Evolutionary conservation across 2,888 invertebrate species (phyloP), one percentile per base, ranked within the genome.

Genomic region (Folsomia candida): DNA sequence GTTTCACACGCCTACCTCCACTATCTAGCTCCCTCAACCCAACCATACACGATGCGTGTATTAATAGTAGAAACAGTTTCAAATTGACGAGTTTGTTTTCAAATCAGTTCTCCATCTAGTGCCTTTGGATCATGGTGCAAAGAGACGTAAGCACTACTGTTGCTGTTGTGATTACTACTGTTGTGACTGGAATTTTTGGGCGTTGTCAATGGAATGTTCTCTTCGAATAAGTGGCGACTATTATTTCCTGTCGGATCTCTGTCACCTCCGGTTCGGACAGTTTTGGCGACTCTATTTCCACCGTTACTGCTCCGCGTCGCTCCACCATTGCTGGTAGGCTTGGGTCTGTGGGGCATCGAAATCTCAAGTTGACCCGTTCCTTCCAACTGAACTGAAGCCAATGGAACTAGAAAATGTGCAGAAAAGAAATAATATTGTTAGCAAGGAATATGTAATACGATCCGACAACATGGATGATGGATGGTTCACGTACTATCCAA

Each of bases 381-480:
- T 74, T 89, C 89, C 80, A 91, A 86, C 81, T 90, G 89, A 64
- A 93, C 89, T 72, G 91, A 89, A 59, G 89, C 87, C 69, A 88
- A 85, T 63, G 90, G 92, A 74, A 88, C 75, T 72, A 51, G 51
- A 20, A 22, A 63, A 18, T 11, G 11, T 11, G 47, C 9, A 47
- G 47, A 11, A 47, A 18, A 47, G 22, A 22, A 58, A 58, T 58
- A 47, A 18, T 18, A 18, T 47, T 47, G 11, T 47, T 47, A 47
- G 11, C 11, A 47, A 47, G 47, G 47, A 47, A 18, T 11, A 47
- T 47, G 11, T 18, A 47, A 11, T 47, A 47, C 18, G n/a, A 54
- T n/a, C n/a, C n/a, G n/a, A n/a, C n/a, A n/a, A n/a, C n/a, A n/a
- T n/a, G n/a, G n/a, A n/a, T n/a, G n/a, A n/a, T n/a, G n/a, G n/a